Base-by-base conservation (phyloP, 2,888 invertebrate genomes). In the Cistogaster globosa region DNA sequence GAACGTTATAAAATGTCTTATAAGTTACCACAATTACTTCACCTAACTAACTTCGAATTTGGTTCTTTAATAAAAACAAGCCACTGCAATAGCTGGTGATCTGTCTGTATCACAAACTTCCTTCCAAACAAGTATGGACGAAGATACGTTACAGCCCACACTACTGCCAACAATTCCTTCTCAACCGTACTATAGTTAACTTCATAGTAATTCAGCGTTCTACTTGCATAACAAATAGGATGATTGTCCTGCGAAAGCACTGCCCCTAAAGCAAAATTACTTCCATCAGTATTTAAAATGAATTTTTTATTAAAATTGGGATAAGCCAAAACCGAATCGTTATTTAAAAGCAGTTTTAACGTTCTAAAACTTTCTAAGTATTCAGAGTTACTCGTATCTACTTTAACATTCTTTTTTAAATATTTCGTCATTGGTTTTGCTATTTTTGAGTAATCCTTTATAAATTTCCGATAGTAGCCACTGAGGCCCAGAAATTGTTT, bases 271-370 rank as follows among this genome's bases (percentile, higher is more conserved):
- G 22, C 62, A 16, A 63, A 63, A 14, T 63, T 65, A 11, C 65
- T 51, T 26, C 48, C 65, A 18, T 65, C 65, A 11, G 65, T 65
- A 12, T 65, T 32, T 18, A 51, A 32, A 65, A 26, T n/a, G 18
- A 65, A 65, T 26, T 65, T 20, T n/a, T 51, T 51, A 12, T 45
- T 63, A 12, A 63, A 63, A 63, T 63, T 14, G 0, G 63, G 42
- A 45, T 63, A 63, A 18, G 42, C 14, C n/a, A 51, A 65, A 65
- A 65, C n/a, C 51, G 48, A 26, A 9, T 48, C n/a, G 32, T 32
- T 65, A 11, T 7, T 38, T 5, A 38, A 2, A 42, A 38, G 8
- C 2, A 20, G 9, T 58, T 26, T 58, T 2, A 58, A 58, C 4
- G 58, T 58, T 26, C 32, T 58, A 16, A 32, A 26, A 58, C 14